phyloP scores from a whole-genome alignment of 2,797 vertebrate genomes.

The Nannoperca obscura region DNA sequence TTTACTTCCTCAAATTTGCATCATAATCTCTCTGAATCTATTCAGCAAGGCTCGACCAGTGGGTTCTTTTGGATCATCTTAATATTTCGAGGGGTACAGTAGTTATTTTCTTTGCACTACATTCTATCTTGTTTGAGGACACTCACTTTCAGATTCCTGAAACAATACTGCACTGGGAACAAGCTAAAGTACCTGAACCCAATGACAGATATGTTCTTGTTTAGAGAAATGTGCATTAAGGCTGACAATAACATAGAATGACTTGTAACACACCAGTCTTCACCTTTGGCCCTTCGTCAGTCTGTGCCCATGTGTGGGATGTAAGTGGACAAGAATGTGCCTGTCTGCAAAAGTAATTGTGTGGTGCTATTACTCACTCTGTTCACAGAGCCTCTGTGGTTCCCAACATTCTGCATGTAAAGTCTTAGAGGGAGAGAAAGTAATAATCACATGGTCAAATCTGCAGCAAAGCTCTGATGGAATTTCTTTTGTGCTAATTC shows the following conservation, averaged over 20 bases:
- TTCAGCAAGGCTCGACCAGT: neutral
- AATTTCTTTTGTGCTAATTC: constrained; percentile 68
- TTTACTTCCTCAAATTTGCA: neutral
- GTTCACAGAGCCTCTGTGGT: constrained; percentile 32
- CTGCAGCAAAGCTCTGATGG: constrained; percentile 47
- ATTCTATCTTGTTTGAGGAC: neutral
- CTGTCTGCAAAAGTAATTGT: constrained; percentile 51
- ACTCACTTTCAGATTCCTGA: neutral
- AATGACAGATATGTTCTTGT: neutral
- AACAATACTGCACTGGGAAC: neutral
- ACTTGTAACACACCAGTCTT: constrained; percentile 6
- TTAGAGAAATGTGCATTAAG: constrained; percentile 4
- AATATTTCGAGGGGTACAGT: neutral
- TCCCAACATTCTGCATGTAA: constrained; percentile 36
- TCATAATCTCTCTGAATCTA: neutral
- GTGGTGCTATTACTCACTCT: constrained; percentile 61
- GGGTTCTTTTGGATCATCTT: neutral
- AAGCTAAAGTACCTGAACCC: neutral
- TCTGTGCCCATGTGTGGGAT: constrained; percentile 45
- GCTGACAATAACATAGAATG: constrained; percentile 16
- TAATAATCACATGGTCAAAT: constrained; percentile 43
- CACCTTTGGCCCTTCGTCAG: neutral
- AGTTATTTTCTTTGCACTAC: neutral
- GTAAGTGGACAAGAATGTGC: constrained; percentile 71
- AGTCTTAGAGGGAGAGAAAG: constrained; percentile 13